Evolutionary conservation across 2,888 invertebrate genomes (phyloP), one percentile per base, ranked within the genome.

Genomic region (Xestia xanthographa): DNA sequence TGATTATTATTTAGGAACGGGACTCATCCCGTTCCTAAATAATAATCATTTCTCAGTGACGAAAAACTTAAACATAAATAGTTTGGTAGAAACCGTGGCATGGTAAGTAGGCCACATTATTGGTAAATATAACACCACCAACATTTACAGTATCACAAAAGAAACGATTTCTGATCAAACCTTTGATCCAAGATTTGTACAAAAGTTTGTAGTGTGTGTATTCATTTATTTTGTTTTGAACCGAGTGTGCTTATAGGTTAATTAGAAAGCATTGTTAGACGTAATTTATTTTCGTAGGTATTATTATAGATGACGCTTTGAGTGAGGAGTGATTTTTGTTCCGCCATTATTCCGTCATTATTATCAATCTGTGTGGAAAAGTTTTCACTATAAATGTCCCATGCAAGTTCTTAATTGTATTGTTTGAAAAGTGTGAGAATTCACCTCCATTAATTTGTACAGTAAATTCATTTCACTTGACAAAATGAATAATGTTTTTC

Each of bases 231-330:
- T 84, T 34, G 41, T 84, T 72, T 83, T 75, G 66, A 41, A 58
- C 63, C 63, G 75, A 69, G 77, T 82, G 77, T 80, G 77, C 77
- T 87, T 82, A 66, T 82, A 89, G 87, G 87, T 88, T 79, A 48
- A 84, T 84, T 83, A 86, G 90, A 88, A 89, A 86, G 86, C 91
- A 88, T 89, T 91, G 87, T 89, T 92, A 90, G 89, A 79, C 66
- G 84, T 87, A 68, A 68, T 76, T 86, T 87, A 85, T 60, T 87
- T 87, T 89, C 70, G 87, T 90, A 87, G 84, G 90, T 89, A 41
- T 41, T 62, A 60, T 69, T 62, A 83, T 93, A 91, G 89, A 91
- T 86, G 71, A 77, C 17, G 75, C 84, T 87, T 89, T 82, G 86
- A 87, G 87, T 89, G 87, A 80, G 29, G 67, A 80, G 80, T 87